A percentile compares a stretch with the other conserved stretches of the same genome.
Conservation (phyloP, 2,888 invertebrate species). For the Slavum lentiscoides region DNA sequence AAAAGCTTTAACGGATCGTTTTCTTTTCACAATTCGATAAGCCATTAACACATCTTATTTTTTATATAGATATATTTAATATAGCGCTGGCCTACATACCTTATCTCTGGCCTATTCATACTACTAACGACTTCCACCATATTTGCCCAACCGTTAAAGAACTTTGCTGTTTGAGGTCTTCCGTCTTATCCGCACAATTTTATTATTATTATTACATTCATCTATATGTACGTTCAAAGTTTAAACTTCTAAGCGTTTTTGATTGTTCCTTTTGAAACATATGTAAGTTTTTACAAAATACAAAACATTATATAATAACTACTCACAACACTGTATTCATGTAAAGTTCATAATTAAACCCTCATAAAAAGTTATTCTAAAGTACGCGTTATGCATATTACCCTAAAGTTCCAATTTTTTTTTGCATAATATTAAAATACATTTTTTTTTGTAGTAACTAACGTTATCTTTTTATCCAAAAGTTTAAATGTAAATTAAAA, state of each 20-base stretch:
- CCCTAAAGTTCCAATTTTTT: too few relatives aligned
- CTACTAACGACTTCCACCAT: constrained; percentile 19
- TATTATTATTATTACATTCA: not conserved
- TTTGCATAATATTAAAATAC: too few relatives aligned
- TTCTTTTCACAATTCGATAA: constrained; percentile 1
- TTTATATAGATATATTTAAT: not conserved
- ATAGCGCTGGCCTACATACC: not conserved
- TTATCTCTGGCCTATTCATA: constrained; percentile 28
- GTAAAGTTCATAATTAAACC: not conserved
- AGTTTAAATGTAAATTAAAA: too few relatives aligned
- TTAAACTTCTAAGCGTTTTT: not conserved
- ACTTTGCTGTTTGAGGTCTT: not conserved
- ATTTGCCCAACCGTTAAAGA: not conserved
- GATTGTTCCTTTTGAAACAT: not conserved
- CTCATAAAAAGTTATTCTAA: not conserved
- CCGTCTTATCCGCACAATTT: not conserved
- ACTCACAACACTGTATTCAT: not conserved
- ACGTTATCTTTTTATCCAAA: too few relatives aligned
- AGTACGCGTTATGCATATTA: not conserved
- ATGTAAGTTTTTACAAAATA: not conserved
- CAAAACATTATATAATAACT: not conserved
- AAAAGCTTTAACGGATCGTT: not conserved
- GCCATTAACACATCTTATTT: not conserved
- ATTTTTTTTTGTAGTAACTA: too few relatives aligned
- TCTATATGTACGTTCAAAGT: not conserved